Conservation (phyloP, 2,797 vertebrate species). For the Pangasius krempfi region DNA sequence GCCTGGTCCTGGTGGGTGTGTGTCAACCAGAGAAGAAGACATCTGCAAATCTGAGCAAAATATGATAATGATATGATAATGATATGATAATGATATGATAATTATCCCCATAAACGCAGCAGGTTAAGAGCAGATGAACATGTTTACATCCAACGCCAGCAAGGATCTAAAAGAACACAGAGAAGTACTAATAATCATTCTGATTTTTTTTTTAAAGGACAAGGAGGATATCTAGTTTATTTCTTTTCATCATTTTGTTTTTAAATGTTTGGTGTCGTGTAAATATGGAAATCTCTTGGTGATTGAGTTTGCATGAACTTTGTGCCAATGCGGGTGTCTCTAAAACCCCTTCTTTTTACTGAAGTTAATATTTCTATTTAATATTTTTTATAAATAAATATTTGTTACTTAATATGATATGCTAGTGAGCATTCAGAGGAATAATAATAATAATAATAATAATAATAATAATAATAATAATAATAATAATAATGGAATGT, state of each 20-base stretch:
- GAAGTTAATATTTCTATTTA: constrained; percentile 95
- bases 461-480: constrained; percentile 14
- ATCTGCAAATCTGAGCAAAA: neutral
- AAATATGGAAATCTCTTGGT: constrained; percentile 68
- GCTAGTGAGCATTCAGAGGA: constrained; percentile 67
- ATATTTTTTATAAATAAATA: constrained; percentile 95
- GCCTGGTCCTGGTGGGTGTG: no score
- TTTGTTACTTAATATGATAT: constrained; percentile 94
- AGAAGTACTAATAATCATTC: constrained; percentile 21
- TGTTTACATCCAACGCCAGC: neutral
- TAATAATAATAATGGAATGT: constrained; percentile 69
- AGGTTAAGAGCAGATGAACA: neutral
- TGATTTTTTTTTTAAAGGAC: constrained; percentile 22
- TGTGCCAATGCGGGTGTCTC: constrained; percentile 83
- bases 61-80: neutral
- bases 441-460: constrained; percentile 12
- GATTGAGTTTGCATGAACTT: constrained; percentile 92
- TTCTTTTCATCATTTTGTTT: constrained; percentile 71
- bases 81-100: neutral
- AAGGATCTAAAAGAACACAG: neutral
- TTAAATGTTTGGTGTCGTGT: constrained; percentile 46
- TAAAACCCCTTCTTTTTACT: constrained; percentile 87
- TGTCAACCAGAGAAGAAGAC: neutral
- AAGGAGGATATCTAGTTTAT: constrained; percentile 28
- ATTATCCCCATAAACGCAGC: neutral